Evolutionary conservation across 2,113 vertebrate genomes (phyloP).

Genomic region (Mixornis gularis): DNA sequence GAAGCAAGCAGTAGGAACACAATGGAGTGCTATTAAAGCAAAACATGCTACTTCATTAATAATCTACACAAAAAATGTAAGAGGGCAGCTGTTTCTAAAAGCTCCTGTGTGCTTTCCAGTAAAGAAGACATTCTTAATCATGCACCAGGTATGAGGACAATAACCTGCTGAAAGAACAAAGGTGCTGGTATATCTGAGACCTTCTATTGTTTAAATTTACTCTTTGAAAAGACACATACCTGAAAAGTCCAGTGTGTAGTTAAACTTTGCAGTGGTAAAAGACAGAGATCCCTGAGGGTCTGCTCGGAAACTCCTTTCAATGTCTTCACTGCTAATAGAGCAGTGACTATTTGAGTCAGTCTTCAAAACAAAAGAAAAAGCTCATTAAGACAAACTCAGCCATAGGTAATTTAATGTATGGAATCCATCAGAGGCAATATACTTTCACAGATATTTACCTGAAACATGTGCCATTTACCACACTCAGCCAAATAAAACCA

Average conservation of each 20-base stretch:
- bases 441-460: constrained; percentile 72
- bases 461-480: constrained; percentile 97
- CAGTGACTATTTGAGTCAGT: constrained; percentile 85
- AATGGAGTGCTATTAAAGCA: neutral
- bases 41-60: neutral
- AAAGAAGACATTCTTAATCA: neutral
- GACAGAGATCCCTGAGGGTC: constrained; percentile 85
- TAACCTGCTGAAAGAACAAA: neutral
- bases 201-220: neutral
- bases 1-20: neutral
- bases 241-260: constrained; percentile 89
- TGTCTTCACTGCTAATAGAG: constrained; percentile 91
- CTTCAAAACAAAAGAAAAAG: constrained; percentile 74
- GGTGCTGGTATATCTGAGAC: neutral
- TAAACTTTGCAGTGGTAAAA: constrained; percentile 93
- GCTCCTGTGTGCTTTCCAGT: neutral
- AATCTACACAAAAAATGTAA: neutral
- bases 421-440: neutral
- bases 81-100: neutral
- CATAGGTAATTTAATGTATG: neutral
- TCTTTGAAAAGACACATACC: constrained; percentile 68
- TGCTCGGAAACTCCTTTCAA: constrained; percentile 87
- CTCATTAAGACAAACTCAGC: constrained; percentile 27
- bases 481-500: constrained; percentile 97
- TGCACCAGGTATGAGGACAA: neutral